phyloP scores from a whole-genome alignment of 2,797 vertebrate genomes.

The Rhynchotus rufescens region DNA sequence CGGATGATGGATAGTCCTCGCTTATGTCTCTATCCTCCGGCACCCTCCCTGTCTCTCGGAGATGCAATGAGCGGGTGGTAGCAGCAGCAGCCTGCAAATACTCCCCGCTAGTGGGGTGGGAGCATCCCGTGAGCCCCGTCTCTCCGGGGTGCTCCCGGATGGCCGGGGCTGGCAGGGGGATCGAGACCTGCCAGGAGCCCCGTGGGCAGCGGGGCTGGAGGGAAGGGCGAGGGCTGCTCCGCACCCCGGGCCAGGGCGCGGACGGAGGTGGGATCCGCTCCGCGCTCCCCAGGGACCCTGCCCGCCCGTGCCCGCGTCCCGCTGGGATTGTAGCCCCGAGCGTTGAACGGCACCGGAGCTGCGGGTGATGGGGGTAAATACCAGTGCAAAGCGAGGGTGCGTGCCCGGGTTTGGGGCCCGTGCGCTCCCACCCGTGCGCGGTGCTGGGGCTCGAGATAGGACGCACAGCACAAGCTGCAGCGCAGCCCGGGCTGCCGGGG shows the following conservation, averaged over 20 bases:
- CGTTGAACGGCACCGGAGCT: no score
- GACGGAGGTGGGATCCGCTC: neutral
- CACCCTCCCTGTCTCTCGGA: neutral
- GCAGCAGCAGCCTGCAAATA: rapidly evolving
- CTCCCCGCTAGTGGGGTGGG: neutral
- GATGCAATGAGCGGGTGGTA: neutral
- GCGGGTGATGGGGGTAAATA: no score
- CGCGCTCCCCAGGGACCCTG: neutral
- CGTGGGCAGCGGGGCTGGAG: neutral
- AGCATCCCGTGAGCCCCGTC: neutral
- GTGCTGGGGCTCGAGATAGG: no score
- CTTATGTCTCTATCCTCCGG: neutral
- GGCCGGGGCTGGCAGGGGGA: neutral
- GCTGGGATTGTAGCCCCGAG: neutral
- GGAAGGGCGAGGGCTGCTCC: neutral
- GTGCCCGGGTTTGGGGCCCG: no score
- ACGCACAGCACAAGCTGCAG: no score
- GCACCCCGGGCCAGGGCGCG: neutral
- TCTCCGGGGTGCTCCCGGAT: neutral
- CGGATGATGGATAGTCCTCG: neutral
- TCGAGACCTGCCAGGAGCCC: neutral
- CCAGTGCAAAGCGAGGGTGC: no score
- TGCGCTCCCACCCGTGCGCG: neutral
- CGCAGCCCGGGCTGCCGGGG: neutral
- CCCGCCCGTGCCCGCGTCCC: neutral